A percentile compares a stretch with the other conserved stretches of the same genome.
Conservation (phyloP, 2,888 invertebrate genomes). For the Drosophila mercatorum region DNA sequence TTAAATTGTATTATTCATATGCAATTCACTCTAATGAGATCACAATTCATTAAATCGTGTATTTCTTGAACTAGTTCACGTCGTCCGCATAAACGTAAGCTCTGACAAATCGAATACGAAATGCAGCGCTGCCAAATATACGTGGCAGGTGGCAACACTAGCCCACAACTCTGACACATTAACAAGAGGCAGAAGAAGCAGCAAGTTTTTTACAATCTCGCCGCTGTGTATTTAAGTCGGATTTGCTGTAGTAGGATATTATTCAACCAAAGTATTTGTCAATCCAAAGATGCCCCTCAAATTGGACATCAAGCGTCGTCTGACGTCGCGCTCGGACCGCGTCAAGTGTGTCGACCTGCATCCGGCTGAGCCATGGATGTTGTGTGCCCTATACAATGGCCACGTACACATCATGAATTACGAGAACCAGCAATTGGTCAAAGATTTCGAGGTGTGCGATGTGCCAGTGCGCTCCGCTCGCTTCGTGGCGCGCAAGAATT, state of each 20-base stretch:
- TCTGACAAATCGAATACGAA: background rate
- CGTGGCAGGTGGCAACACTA: constrained; percentile 67
- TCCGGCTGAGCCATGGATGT: constrained; percentile 99
- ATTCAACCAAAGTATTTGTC: constrained; percentile 24
- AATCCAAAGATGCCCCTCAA: constrained; percentile 90
- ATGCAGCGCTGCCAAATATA: constrained; percentile 40
- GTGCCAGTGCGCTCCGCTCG: constrained; percentile 97
- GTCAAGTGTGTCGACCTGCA: constrained; percentile 99
- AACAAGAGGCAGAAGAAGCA: constrained; percentile 54
- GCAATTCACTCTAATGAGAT: background rate
- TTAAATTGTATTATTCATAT: background rate
- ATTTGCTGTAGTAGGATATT: constrained; percentile 30
- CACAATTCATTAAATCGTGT: background rate
- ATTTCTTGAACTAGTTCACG: background rate
- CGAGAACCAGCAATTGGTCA: constrained; percentile 95
- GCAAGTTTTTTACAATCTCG: constrained; percentile 59
- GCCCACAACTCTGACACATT: constrained; percentile 63
- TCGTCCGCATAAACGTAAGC: background rate
- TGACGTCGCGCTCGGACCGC: constrained; percentile 98
- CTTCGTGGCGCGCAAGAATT: constrained; percentile 98
- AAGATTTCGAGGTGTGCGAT: constrained; percentile 97
- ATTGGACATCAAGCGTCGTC: constrained; percentile 98
- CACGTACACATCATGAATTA: constrained; percentile 99
- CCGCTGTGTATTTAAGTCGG: constrained; percentile 51
- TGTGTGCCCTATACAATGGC: constrained; percentile 99